Evolutionary conservation across 2,888 invertebrate species (phyloP).

Genomic region (Lordiphosa fenestrarum): DNA sequence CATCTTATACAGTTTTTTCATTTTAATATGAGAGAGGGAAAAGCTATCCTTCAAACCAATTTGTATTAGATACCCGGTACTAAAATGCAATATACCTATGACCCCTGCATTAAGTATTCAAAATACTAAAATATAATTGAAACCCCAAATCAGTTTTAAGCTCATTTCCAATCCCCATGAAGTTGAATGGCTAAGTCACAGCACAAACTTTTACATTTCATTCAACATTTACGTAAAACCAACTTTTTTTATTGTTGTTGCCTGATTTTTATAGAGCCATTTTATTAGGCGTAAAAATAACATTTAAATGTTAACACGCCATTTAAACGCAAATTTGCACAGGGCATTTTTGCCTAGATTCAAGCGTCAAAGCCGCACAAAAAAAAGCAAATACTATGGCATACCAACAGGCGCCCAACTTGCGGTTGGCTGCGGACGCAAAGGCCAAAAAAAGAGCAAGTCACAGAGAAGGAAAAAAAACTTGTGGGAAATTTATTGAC

Average conservation of each 20-base stretch:
- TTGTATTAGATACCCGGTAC: too few relatives aligned
- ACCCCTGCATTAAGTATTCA: too few relatives aligned
- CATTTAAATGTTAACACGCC: constrained; percentile 74
- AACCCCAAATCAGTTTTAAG: too few relatives aligned
- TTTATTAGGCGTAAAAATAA: constrained; percentile 70
- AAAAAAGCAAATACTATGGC: constrained; percentile 42
- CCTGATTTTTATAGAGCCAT: constrained; percentile 46
- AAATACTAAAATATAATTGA: too few relatives aligned
- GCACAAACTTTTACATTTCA: constrained; percentile 3
- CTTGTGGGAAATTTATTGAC: constrained; percentile 64
- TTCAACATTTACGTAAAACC: constrained; percentile 34
- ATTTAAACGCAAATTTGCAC: constrained; percentile 67
- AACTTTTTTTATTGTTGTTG: constrained; percentile 32
- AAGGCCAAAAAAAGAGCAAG: constrained; percentile 9
- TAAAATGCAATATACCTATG: too few relatives aligned
- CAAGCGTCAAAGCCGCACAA: constrained; percentile 27
- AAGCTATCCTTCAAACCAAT: too few relatives aligned
- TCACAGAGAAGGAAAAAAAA: constrained; percentile 22
- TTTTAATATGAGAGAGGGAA: too few relatives aligned
- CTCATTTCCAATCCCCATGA: too few relatives aligned
- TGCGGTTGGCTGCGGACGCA: constrained; percentile 37
- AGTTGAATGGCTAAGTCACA: not conserved
- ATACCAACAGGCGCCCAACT: constrained; percentile 57
- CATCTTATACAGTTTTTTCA: too few relatives aligned
- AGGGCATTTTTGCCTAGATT: constrained; percentile 38